These are phyloP conservation scores for Aix galericulata DNA, from an alignment of 2,113 vertebrate genomes.

Conservation along the genomic window DNA sequence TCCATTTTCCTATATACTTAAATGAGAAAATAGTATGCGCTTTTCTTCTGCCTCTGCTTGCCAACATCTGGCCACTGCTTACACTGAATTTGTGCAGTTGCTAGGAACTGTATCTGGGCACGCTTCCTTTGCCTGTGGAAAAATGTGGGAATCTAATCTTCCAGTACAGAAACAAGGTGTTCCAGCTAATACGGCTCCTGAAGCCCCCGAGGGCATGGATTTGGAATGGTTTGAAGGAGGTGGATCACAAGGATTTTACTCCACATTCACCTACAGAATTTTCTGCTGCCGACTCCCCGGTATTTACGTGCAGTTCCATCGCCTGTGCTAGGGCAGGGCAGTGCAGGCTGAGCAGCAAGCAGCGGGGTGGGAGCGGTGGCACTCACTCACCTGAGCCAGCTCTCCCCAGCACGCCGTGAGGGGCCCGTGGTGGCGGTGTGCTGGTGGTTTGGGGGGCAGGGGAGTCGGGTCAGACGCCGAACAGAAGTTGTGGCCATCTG, in stretches of 20 bases:
- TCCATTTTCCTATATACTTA: conserved; percentile 48
- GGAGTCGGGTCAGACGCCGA: neutral
- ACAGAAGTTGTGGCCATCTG: conserved; percentile 55
- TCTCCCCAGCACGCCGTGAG: neutral
- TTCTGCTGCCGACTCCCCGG: neutral
- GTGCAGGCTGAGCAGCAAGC: neutral
- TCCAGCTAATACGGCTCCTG: neutral
- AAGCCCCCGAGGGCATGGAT: neutral
- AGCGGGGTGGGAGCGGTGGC: neutral
- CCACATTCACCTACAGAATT: neutral
- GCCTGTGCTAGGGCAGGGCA: neutral
- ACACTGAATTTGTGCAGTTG: conserved; percentile 14
- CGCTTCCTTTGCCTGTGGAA: conserved; percentile 22
- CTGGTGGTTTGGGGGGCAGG: neutral
- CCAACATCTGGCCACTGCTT: conserved; percentile 47
- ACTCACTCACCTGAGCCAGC: neutral
- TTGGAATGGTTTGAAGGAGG: conserved; percentile 22
- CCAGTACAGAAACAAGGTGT: conserved; percentile 27
- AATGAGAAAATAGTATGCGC: conserved; percentile 36
- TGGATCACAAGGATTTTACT: conserved; percentile 7
- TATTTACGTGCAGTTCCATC: neutral
- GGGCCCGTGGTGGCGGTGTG: neutral
- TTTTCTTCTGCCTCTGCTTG: conserved; percentile 48
- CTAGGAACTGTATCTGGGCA: conserved; percentile 4
- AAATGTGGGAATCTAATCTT: conserved; percentile 34